Evolutionary conservation across 1,140 invertebrate genomes (phyloP).

Genomic region (Teleogryllus occipitalis): DNA sequence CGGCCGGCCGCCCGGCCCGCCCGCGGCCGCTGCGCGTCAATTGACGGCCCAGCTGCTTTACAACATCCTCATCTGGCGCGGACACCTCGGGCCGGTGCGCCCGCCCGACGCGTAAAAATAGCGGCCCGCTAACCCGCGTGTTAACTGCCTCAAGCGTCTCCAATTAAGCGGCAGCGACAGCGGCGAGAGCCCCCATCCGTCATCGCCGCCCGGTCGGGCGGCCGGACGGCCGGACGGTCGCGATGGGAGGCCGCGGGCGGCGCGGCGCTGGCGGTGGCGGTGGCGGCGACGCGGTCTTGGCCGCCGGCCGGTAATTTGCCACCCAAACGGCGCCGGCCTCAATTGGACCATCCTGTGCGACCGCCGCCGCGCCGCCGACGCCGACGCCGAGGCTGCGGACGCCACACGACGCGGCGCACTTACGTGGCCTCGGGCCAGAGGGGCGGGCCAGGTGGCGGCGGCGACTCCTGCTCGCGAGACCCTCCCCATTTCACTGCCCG

Average conservation of each 20-base stretch:
- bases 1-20: too few relatives aligned
- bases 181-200: neutral
- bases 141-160: neutral
- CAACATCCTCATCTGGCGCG: conserved; percentile 2
- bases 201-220: neutral
- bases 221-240: too few relatives aligned
- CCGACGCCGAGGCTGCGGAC: neutral
- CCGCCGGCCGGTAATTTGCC: neutral
- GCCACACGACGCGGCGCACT: too few relatives aligned
- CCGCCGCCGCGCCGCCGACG: too few relatives aligned
- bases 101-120: neutral
- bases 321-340: conserved; percentile 1
- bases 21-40: neutral
- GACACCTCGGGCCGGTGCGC: neutral
- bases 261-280: too few relatives aligned
- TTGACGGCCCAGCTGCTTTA: neutral
- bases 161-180: conserved; percentile 3
- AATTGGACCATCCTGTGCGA: neutral
- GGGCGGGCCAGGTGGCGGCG: too few relatives aligned
- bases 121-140: conserved; percentile 1
- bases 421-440: too few relatives aligned
- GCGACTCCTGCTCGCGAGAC: too few relatives aligned
- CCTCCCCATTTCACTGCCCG: too few relatives aligned
- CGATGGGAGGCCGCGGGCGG: too few relatives aligned
- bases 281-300: neutral